phyloP scores from a whole-genome alignment of 2,113 vertebrate genomes.

The Oostethus manadensis region DNA sequence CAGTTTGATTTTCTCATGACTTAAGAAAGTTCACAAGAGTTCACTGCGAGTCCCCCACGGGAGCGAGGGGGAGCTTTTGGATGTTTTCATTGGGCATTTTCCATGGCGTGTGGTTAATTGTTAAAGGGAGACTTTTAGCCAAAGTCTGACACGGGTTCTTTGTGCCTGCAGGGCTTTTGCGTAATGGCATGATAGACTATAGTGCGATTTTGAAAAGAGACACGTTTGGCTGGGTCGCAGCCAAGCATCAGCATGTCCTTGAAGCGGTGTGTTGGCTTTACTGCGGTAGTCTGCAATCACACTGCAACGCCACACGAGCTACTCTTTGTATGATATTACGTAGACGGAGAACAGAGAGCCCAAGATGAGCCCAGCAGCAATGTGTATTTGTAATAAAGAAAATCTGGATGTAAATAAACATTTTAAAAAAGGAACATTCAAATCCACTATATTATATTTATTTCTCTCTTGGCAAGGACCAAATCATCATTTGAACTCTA shows the following conservation, averaged over 20 bases:
- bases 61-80: conserved; percentile 35
- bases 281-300: conserved; percentile 15
- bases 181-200: conserved; percentile 48
- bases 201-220: conserved; percentile 41
- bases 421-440: neutral
- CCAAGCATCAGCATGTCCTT: conserved; percentile 40
- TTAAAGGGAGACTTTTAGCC: conserved; percentile 64
- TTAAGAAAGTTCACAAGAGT: conserved; percentile 56
- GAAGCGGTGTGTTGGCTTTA: conserved; percentile 22
- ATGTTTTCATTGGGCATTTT: conserved; percentile 65
- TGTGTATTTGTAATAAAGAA: neutral
- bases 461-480: conserved; percentile 1
- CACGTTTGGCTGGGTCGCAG: conserved; percentile 28
- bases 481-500: conserved; percentile 30
- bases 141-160: conserved; percentile 66
- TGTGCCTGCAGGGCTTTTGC: conserved; percentile 46
- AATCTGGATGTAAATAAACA: conserved; percentile 12
- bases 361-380: conserved; percentile 1
- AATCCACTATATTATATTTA: conserved; percentile 5
- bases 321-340: conserved; percentile 16
- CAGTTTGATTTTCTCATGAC: conserved; percentile 57
- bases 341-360: neutral
- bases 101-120: conserved; percentile 68
- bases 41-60: conserved; percentile 56
- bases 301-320: conserved; percentile 26